Base-by-base conservation (phyloP, 2,888 invertebrate species). In the Eupsilia transversa region DNA sequence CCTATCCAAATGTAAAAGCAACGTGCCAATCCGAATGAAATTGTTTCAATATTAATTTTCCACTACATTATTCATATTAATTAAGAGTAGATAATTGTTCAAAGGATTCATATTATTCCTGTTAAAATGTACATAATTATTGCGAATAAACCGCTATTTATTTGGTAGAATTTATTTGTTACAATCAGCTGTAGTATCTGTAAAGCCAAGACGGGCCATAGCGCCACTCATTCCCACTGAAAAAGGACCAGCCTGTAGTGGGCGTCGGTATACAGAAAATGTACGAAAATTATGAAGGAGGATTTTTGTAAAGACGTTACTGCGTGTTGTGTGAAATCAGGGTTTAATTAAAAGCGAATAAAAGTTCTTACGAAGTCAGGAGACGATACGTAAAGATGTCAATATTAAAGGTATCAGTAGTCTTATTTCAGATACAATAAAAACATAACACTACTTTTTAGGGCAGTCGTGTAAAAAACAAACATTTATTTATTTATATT, bases 1-100 rank as follows among this genome's bases (percentile, higher is more conserved):
- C 52, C 20, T 17, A 65, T 76, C 61, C 30, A 65, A 57, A n/a
- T 38, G 9, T 30, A 41, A 46, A 61, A 46, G 20, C 35, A 60
- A 41, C 17, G 30, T 1, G 63, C 41, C 0, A 30, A 43, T n/a
- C 7, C 17, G 64, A 41, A 56, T n/a, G 3, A 20, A n/a, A 43
- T 56, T 27, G 30, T 41, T 80, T n/a, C 38, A 78, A 56, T 72
- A 79, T 63, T 46, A 17, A 79, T 60, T 60, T 54, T 71, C 64
- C 72, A 60, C 6, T n/a, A n/a, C 23, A 77, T 43, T 79, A 79
- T 54, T 65, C 38, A 64, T 49, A 17, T 56, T 72, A 14, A 75
- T 52, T 27, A 41, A 33, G 9, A 41, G 9, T 33, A n/a, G n/a
- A n/a, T n/a, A n/a, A 33, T 76, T 33, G 41, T 49, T 59, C 9